A percentile compares a stretch with the other conserved stretches of the same genome.
Conservation (phyloP, 2,888 invertebrate genomes). For the Lasioglossum pauxillum region DNA sequence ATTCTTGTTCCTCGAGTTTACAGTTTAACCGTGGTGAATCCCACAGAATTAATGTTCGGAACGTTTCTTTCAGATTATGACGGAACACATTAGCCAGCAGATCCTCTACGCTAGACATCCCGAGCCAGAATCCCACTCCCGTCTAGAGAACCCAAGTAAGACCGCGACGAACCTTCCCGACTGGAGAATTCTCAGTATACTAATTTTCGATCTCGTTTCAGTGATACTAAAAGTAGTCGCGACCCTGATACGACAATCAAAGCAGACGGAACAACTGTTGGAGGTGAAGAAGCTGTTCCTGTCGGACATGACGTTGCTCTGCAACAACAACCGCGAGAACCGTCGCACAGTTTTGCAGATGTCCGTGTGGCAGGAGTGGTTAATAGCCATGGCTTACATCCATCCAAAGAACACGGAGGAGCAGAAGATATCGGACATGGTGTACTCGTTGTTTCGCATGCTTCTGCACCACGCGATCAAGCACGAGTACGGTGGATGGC, state of each 20-base stretch:
- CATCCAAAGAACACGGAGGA: constrained; percentile 98
- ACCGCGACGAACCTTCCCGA: constrained; percentile 54
- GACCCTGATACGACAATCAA: constrained; percentile 97
- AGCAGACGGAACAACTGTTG: constrained; percentile 94
- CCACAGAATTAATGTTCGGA: neutral
- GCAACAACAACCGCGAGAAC: constrained; percentile 99
- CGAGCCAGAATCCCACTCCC: constrained; percentile 97
- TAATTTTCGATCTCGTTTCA: constrained; percentile 83
- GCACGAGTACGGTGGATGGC: constrained; percentile 99
- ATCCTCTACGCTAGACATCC: constrained; percentile 97
- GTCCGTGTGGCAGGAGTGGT: constrained; percentile 99
- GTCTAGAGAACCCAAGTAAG: constrained; percentile 98
- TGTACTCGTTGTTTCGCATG: constrained; percentile 98
- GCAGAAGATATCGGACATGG: constrained; percentile 98
- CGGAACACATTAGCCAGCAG: constrained; percentile 98
- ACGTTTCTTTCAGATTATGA: constrained; percentile 89
- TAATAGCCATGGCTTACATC: constrained; percentile 99
- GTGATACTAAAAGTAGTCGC: constrained; percentile 99
- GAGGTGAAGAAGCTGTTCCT: constrained; percentile 98
- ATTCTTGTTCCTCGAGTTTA: no score
- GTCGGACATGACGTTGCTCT: constrained; percentile 98
- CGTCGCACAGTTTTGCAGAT: constrained; percentile 98
- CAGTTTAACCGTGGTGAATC: neutral
- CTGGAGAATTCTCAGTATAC: neutral
- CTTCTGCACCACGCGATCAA: constrained; percentile 99